Evolutionary conservation across 2,888 invertebrate species (phyloP).

Genomic region (Nasonia oneida): DNA sequence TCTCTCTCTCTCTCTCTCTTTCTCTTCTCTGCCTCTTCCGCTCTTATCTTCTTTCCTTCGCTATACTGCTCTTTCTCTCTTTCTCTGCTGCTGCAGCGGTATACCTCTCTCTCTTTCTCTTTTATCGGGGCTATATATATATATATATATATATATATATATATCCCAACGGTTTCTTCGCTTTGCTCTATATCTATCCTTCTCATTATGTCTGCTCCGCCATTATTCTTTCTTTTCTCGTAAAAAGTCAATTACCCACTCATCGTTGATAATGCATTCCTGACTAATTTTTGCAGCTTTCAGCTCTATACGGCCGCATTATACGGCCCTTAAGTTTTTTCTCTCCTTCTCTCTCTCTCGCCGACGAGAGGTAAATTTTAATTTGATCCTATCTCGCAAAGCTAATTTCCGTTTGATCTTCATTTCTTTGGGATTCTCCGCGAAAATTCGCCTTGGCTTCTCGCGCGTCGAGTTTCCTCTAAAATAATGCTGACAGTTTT

Average conservation of each 20-base stretch:
- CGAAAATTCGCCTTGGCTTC: background rate
- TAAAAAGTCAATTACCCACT: slow-evolving; percentile 35
- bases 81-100: background rate
- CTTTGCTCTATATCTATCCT: background rate
- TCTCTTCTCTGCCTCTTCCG: background rate
- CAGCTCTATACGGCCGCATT: background rate
- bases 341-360: background rate
- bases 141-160: background rate
- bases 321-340: background rate
- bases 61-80: background rate
- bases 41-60: slow-evolving; percentile 22
- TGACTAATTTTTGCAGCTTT: background rate
- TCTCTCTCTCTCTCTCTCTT: slow-evolving; percentile 11
- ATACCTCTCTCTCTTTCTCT: slow-evolving; percentile 44
- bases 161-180: slow-evolving; percentile 8
- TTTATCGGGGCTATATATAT: background rate
- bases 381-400: background rate
- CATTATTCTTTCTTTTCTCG: slow-evolving; percentile 33
- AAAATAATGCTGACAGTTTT: background rate
- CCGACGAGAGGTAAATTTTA: background rate
- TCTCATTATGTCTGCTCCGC: slow-evolving; percentile 31
- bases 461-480: background rate
- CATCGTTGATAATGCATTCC: slow-evolving; percentile 11
- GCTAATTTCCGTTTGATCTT: slow-evolving; percentile 1
- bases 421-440: background rate